Percentiles rank a stretch among this genome's conserved stretches.
Conservation (phyloP, 2,797 vertebrate genomes). For the Propithecus perrieri region DNA sequence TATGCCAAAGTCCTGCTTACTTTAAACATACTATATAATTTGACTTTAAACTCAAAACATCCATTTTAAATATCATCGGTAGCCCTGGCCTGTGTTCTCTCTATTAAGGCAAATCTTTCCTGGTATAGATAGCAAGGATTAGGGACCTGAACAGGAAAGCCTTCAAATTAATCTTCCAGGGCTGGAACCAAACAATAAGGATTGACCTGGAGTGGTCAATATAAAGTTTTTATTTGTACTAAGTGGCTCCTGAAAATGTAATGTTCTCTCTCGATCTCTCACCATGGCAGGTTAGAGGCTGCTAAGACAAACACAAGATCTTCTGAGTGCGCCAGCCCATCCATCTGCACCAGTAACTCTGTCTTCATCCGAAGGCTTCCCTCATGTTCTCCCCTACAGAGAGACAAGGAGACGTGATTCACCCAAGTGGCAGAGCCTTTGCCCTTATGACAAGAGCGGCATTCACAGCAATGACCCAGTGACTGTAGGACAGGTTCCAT, state of each 20-base stretch:
- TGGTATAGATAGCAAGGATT: constrained; percentile 72
- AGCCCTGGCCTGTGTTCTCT: constrained; percentile 67
- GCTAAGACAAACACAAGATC: constrained; percentile 98
- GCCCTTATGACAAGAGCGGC: constrained; percentile 64
- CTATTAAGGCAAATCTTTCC: constrained; percentile 80
- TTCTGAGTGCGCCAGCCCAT: constrained; percentile 93
- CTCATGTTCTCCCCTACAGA: constrained; percentile 93
- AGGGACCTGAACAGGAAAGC: constrained; percentile 77
- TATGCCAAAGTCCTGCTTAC: constrained; percentile 81
- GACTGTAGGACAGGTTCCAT: background rate
- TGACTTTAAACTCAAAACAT: constrained; percentile 76
- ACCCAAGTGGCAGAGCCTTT: constrained; percentile 45
- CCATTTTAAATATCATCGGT: constrained; percentile 82
- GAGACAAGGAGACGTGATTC: constrained; percentile 65
- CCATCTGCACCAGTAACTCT: constrained; percentile 98
- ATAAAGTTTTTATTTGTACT: constrained; percentile 80
- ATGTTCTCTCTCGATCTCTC: constrained; percentile 78
- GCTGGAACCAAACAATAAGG: constrained; percentile 82
- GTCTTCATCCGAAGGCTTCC: constrained; percentile 97
- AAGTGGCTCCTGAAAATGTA: constrained; percentile 81
- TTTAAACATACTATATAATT: constrained; percentile 84
- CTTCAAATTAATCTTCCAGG: constrained; percentile 84
- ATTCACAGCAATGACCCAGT: constrained; percentile 59
- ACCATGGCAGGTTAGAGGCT: constrained; percentile 97
- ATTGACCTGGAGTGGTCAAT: constrained; percentile 75